Base-by-base conservation (phyloP, 92 coral and sea anemone genomes). In the Metridium senile region DNA sequence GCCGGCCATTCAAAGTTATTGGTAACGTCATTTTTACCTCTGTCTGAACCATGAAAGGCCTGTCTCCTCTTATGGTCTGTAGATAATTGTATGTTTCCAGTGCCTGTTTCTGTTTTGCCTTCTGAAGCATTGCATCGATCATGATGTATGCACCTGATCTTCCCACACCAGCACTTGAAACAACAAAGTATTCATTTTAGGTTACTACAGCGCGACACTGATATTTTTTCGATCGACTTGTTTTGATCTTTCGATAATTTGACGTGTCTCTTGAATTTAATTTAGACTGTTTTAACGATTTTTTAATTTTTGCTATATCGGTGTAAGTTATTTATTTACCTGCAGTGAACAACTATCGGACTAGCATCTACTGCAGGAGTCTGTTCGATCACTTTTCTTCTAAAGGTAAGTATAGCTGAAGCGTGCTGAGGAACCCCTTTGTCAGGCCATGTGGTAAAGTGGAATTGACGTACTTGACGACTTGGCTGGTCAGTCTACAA, bases 381-480 rank as follows among this genome's bases (percentile, higher is more conserved):
- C 62, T 28, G 47, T 34, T 70, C 71, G 20, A 61, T 77, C 0
- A 86, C 77, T 49, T 75, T 51, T 64, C 84, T 66, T 26, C 79
- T 66, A 35, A 84, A 78, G 17, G 74, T 76, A 61, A 84, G 74
- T 27, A 78, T 71, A 11, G 84, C 71, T 9, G 88, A 78, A 39
- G 88, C 88, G 49, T 84, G 57, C 1, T 58, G 53, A 1, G 90
- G 90, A 19, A 85, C 86, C 21, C 90, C 90, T 23, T 85, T 82
- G 68, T 85, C 90, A 26, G 90, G 90, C 90, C 90, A 85, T 9
- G 82, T 82, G 0, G 90, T 85, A 68, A 69, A 86, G 26, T 84
- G 89, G 66, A 84, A 84, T 29, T 84, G 89, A 33, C 79, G 76
- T 18, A 84, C 81, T 22, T 46, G 54, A 27, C 81, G 81, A 18